Base-by-base conservation (phyloP, 2,113 vertebrate genomes). In the Muntiacus muntjak region DNA sequence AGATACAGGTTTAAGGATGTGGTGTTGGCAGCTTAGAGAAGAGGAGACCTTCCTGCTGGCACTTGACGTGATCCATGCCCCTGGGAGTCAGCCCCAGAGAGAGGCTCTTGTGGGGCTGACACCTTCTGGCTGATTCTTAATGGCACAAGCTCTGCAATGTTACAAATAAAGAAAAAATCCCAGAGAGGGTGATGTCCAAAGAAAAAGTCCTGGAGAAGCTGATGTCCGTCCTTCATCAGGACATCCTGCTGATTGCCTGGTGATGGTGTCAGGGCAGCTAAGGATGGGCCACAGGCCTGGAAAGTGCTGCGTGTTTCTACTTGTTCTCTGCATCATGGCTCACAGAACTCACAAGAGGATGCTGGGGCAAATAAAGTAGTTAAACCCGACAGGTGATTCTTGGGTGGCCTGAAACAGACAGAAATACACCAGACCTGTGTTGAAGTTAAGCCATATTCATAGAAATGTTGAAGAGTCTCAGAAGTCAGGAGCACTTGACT, bases 161-260 rank as follows among this genome's bases (percentile, higher is more conserved):
- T 86, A 55, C 47, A 90, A 95, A 95, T 94, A 93, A 97, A 96
- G 54, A 54, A 60, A 54, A 83, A 85, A 67, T 11, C 5, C 26
- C 4, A 1, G 25, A 4, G 62, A 52, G 76, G 33, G 43, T 94
- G 78, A 84, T 54, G 43, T 62, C 45, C 9, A 94, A 93, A 97
- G 54, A 52, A 60, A 54, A 83, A 87, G 84, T 11, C 5, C 26
- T 17, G 1, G 23, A 5, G 71, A 47, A 81, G 54, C 54, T 95
- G 78, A 81, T 50, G 33, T 58, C 50, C 5, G 0, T 55, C n/a
- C 55, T 96, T 89, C 83, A 83, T 93, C 62, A 54, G 62, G 45
- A 55, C 89, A 25, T 74, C 28, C 74, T 89, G 25, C 76, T 64
- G 43, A 33, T 93, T 92, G 43, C 71, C 78, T 60, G 47, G 26